phyloP scores from a whole-genome alignment of 92 coral and sea anemone genomes.

The Phenganax marumi region DNA sequence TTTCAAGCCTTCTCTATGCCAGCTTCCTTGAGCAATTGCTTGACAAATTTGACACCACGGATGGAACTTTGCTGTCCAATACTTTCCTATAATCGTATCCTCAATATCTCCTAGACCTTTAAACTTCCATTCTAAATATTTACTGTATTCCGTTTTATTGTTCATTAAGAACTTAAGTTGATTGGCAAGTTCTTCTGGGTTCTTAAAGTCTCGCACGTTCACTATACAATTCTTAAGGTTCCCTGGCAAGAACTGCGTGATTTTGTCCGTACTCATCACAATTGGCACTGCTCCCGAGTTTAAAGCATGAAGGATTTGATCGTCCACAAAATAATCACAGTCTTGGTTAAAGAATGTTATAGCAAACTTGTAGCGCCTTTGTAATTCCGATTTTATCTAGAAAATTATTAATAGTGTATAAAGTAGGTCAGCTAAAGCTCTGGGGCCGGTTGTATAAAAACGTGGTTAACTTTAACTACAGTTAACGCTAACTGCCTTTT shows the following conservation, averaged over 20 bases:
- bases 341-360: constrained; percentile 93
- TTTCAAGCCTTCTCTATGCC: constrained; percentile 35
- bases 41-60: constrained; percentile 42
- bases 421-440: constrained; percentile 29
- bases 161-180: constrained; percentile 47
- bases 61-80: constrained; percentile 33
- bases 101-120: constrained; percentile 51
- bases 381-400: constrained; percentile 62
- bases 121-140: constrained; percentile 52
- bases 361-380: constrained; percentile 79
- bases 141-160: constrained; percentile 47
- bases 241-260: constrained; percentile 86
- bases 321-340: constrained; percentile 95
- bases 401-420: no score
- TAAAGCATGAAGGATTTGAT: constrained; percentile 78
- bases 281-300: constrained; percentile 91
- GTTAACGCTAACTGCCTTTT: no score
- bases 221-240: constrained; percentile 61
- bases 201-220: constrained; percentile 51
- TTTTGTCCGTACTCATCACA: constrained; percentile 92
- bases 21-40: constrained; percentile 32
- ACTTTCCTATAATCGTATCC: constrained; percentile 43
- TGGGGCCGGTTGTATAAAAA: no score
- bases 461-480: no score
- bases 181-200: constrained; percentile 44